These are phyloP conservation scores for Drosophila kepulauana DNA, from an alignment of 1,140 invertebrate species.

Conservation along the genomic window DNA sequence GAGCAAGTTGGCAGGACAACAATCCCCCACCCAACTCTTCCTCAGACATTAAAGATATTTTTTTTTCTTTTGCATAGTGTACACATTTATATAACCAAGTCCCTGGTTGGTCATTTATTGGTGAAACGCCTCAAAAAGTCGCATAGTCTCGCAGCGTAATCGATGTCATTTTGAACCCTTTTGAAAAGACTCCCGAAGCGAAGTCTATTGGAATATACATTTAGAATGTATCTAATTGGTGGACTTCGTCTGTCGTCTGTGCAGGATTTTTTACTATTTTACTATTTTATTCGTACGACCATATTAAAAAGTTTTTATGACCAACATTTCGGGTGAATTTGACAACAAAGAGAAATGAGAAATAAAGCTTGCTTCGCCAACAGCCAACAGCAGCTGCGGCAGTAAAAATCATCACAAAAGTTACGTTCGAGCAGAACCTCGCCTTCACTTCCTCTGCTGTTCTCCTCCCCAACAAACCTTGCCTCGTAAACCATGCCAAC, in stretches of 20 bases:
- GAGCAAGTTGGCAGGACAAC: not conserved
- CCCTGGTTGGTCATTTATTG: conserved; percentile 70
- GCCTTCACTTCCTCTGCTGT: not conserved
- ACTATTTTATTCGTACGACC: conserved; percentile 27
- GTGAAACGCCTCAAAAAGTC: conserved; percentile 32
- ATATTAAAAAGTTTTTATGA: conserved; percentile 79
- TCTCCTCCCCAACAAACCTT: conserved; percentile 13
- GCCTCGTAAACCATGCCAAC: conserved; percentile 31
- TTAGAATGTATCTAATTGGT: conserved; percentile 76
- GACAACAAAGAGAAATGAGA: conserved; percentile 58
- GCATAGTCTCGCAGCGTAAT: conserved; percentile 54
- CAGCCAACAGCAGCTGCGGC: conserved; percentile 39
- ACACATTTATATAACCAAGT: conserved; percentile 51
- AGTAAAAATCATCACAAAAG: conserved; percentile 72
- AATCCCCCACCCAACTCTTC: not conserved
- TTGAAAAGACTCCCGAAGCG: conserved; percentile 19
- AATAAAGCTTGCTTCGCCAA: conserved; percentile 54
- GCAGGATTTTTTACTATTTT: conserved; percentile 27
- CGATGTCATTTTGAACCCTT: conserved; percentile 55
- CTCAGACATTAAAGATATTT: conserved; percentile 29
- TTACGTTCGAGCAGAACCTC: conserved; percentile 40
- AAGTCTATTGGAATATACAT: conserved; percentile 25
- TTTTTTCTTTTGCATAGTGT: conserved; percentile 1
- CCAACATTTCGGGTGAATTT: conserved; percentile 55
- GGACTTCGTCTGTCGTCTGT: conserved; percentile 21